Evolutionary conservation across 2,113 vertebrate genomes (phyloP), one percentile per base, ranked within the genome.

Genomic region (Cottus gobio): DNA sequence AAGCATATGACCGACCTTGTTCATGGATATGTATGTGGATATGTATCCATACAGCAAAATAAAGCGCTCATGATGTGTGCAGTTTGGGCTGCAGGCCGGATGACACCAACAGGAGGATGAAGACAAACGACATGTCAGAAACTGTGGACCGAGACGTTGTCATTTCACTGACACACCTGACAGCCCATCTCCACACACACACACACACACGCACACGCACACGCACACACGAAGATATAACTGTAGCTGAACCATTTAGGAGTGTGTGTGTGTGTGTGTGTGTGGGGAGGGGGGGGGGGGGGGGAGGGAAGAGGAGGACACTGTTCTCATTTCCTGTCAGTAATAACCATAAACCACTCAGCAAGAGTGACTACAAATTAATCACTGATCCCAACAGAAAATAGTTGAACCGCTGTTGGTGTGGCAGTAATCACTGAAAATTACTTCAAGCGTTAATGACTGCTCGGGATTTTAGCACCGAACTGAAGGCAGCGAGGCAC

Each of bases 81-180:
- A 26, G 86, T 79, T 80, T 74, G 54, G 52, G 69, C 84, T 77
- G 57, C 20, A 7, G 75, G 54, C 73, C 48, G 71, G 79, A 90
- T 87, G 88, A 86, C 92, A 90, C 83, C 83, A 76, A 83, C 81
- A 77, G 80, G 74, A 87, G 73, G 86, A 94, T 92, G 92, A 94
- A 93, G 93, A 94, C 87, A 91, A 93, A 94, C 7, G 87, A 92
- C 79, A 66, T 75, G 85, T 90, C 90, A 88, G 68, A 91, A 90
- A 93, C 84, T 81, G 80, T 64, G 68, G 88, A 91, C 84, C 86
- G 84, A 88, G 81, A 92, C 79, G 73, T 85, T 90, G 88, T 91
- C 90, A 90, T 93, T 93, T 89, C 61, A 82, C 84, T 72, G 82
- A 87, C 87, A 86, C 82, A 90, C 86, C 86, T 89, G 80, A 92